phyloP scores from a whole-genome alignment of 2,797 vertebrate genomes.

The Tympanoctomys barrerae region DNA sequence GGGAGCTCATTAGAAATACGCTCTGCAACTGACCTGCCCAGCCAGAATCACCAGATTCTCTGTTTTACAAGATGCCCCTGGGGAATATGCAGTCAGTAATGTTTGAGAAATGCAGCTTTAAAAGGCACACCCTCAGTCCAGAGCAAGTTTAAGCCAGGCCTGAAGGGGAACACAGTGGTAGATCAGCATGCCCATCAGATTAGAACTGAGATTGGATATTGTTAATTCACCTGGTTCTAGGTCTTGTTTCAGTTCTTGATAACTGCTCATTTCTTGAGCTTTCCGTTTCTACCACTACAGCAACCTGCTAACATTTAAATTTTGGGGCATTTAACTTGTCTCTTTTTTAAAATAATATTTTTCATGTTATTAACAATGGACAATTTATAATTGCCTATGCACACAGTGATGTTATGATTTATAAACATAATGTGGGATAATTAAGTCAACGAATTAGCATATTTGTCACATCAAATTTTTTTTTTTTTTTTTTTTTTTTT shows the following conservation, averaged over 20 bases:
- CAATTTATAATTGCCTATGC: not conserved
- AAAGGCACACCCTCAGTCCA: not conserved
- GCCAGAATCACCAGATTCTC: conserved; percentile 1
- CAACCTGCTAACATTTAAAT: not conserved
- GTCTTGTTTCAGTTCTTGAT: not conserved
- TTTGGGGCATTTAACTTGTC: not conserved
- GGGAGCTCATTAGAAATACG: not conserved
- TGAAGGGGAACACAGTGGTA: not conserved
- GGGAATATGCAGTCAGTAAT: not conserved
- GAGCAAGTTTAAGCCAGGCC: not conserved
- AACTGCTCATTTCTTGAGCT: not conserved
- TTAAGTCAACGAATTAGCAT: not conserved
- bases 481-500: too few relatives aligned
- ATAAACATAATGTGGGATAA: not conserved
- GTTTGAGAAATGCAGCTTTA: conserved; percentile 36
- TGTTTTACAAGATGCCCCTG: not conserved
- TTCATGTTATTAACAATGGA: not conserved
- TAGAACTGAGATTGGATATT: not conserved
- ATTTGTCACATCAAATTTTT: not conserved
- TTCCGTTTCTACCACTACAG: not conserved
- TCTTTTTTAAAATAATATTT: not conserved
- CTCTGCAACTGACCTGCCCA: not conserved
- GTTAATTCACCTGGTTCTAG: not conserved
- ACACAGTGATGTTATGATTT: not conserved
- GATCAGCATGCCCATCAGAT: not conserved